Base-by-base conservation (phyloP, 2,888 invertebrate species). In the Andricus quercusramuli region DNA sequence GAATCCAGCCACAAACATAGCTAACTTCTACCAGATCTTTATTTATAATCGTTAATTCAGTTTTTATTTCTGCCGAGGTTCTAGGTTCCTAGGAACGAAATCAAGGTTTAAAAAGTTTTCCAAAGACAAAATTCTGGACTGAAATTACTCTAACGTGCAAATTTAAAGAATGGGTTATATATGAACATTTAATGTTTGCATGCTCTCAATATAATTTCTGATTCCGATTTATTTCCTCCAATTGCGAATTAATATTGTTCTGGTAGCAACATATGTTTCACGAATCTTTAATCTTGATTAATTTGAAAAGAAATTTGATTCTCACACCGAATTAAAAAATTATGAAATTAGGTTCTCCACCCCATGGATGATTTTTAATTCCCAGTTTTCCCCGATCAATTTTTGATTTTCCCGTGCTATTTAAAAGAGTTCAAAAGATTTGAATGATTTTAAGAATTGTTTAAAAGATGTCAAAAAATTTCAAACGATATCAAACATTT, bases 1-100 rank as follows among this genome's bases (percentile, higher is more conserved):
- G 95, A 78, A 86, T 89, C 92, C 94, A 95, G 83, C 94, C 94
- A 89, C 93, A 93, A 80, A 95, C 88, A 84, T 95, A 95, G 92
- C 95, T 95, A 88, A 93, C 93, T 68, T 93, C 90, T 81, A 93
- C 93, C 81, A 95, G 93, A 90, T 94, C 93, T 85, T 91, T 91
- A 90, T 94, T 90, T 84, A 93, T 87, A 64, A 79, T 83, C 59
- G 85, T 83, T 83, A 91, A 87, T 32, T 84, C 82, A 37, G 84
- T 25, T 47, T 79, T 83, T 79, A 90, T 82, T 74, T 86, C 79
- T 78, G 78, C 67, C 47, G 82, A 78, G 47, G 80, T 80, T 62
- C 78, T 64, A 37, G 78, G 56, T 51, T 79, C 82, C 84, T 84
- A 79, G 64, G 74, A 80, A 81, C 59, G 80, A 81, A 82, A 81